Evolutionary conservation across 1,140 invertebrate species (phyloP), one percentile per base, ranked within the genome.

Genomic region (Bicyclus anynana): DNA sequence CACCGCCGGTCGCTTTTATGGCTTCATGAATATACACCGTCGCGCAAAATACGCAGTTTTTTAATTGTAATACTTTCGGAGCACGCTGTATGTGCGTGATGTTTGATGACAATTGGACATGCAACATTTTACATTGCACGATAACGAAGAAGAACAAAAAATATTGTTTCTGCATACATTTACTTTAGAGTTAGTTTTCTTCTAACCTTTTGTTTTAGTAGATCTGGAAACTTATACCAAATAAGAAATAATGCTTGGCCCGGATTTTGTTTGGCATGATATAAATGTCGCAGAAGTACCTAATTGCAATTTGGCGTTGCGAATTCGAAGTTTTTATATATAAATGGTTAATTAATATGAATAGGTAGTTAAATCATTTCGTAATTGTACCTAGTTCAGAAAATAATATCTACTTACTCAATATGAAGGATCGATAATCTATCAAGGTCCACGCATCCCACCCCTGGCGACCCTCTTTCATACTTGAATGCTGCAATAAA

Each of bases 401-500:
- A 35, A 2, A 35, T 35, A 12, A 12, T 10, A 35, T 35, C 12
- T 35, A 23, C 7, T n/a, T 49, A 48, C 47, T 26, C n/a, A 60
- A 65, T 59, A 62, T 7, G 5, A 10, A 17, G 10, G 10, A 62
- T 65, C 62, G 51, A 62, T 65, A 69, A 57, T 57, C 49, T 58
- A 65, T 62, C 62, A 26, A 17, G 59, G 51, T 44, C 53, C 50
- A 47, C 37, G 10, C 12, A 21, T 52, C 54, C 40, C 60, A 53
- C 55, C 54, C 55, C 46, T 52, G 23, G 51, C 57, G 62, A 71
- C 60, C 66, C 65, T 23, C 53, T 61, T 62, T 42, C 38, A 55
- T 59, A 59, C 64, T 62, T 57, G 59, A 65, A 68, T 52, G 48
- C 64, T 57, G 51, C 64, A 67, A 74, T 71, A 72, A 74, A 69